Percentiles rank a stretch among this genome's conserved stretches.
These are phyloP conservation scores for Coenonympha glycerion DNA, from an alignment of 2,888 invertebrate species.

Conservation along the genomic window DNA sequence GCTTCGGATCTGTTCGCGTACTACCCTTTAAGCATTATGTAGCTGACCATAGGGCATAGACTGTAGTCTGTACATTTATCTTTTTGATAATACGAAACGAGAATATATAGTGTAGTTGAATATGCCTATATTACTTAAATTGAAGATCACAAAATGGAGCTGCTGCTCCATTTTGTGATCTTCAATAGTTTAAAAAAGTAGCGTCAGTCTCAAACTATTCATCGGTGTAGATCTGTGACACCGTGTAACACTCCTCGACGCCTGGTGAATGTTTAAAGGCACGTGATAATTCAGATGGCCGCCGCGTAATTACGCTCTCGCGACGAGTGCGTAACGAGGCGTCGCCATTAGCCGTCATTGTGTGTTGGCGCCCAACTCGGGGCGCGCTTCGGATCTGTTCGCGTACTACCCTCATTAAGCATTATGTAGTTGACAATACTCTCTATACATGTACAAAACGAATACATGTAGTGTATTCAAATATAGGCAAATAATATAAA, in stretches of 20 bases:
- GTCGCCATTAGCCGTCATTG: conserved; percentile 61
- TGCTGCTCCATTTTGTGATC: no score
- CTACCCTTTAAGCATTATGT: conserved; percentile 21
- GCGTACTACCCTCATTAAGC: conserved; percentile 23
- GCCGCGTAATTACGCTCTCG: conserved; percentile 27
- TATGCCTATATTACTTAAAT: no score
- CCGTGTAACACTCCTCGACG: conserved; percentile 13
- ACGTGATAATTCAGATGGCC: conserved; percentile 29
- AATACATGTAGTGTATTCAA: no score
- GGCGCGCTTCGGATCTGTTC: conserved; percentile 28
- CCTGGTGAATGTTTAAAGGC: conserved; percentile 28
- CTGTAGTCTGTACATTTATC: no score
- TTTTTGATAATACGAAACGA: no score
- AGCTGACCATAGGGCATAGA: no score
- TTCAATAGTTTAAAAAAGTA: no score
- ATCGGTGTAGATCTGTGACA: background rate
- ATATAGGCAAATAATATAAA: no score
- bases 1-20: conserved; percentile 18
- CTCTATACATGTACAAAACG: no score
- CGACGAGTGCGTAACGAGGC: conserved; percentile 39
- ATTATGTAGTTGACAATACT: background rate
- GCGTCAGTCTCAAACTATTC: no score
- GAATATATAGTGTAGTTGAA: no score
- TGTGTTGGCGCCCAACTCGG: conserved; percentile 54
- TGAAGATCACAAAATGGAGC: no score